Conservation (phyloP, 1,140 invertebrate genomes). For the Lepidurus packardi region DNA sequence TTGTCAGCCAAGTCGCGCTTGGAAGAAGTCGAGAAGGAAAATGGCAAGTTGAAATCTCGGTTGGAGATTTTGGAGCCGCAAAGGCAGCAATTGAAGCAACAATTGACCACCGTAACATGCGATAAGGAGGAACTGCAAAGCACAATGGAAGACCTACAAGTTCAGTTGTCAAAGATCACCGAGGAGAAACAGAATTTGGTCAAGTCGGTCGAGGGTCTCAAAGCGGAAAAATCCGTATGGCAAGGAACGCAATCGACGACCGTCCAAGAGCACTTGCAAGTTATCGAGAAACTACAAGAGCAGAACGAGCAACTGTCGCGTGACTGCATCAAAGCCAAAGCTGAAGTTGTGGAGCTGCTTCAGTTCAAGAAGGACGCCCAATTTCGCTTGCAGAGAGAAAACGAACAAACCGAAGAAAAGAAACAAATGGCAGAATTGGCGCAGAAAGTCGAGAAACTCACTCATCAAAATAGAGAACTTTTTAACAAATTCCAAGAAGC, state of each 20-base stretch:
- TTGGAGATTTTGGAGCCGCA: not conserved
- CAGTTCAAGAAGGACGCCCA: slow-evolving; percentile 3
- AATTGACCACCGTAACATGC: not conserved
- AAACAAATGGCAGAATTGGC: not conserved
- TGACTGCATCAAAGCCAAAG: slow-evolving; percentile 13
- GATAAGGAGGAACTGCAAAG: not conserved
- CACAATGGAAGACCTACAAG: not conserved
- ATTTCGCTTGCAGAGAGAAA: not conserved
- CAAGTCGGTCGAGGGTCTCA: not conserved
- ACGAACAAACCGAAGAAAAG: not conserved
- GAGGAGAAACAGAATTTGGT: not conserved
- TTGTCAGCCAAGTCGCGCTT: not conserved
- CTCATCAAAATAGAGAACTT: not conserved
- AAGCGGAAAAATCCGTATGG: not conserved
- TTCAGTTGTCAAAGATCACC: not conserved
- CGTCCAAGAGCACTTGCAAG: slow-evolving; percentile 1
- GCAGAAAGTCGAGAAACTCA: not conserved
- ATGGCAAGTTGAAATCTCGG: not conserved
- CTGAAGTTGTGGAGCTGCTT: not conserved
- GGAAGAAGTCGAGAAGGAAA: not conserved
- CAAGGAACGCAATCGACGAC: not conserved
- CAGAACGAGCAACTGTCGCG: not conserved
- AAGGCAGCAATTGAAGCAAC: not conserved
- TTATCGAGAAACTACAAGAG: slow-evolving; percentile 11
- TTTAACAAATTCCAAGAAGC: not conserved